These are phyloP conservation scores for Homarus americanus DNA, from an alignment of 1,140 invertebrate genomes.

Conservation along the genomic window DNA sequence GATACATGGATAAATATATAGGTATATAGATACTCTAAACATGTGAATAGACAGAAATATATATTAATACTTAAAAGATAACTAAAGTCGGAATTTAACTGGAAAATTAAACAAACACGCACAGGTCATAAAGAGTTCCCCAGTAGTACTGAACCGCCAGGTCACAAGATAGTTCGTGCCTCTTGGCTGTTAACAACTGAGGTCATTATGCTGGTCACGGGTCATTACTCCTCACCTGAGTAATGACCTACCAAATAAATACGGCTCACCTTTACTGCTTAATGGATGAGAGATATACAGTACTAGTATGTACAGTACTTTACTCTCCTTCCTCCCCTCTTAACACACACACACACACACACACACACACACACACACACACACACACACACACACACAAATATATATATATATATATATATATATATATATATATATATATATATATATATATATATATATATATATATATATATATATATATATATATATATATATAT, in stretches of 20 bases:
- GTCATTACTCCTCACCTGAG: neutral
- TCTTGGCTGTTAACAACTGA: neutral
- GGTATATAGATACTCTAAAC: too few relatives aligned
- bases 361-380: neutral
- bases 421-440: neutral
- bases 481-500: neutral
- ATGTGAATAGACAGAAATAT: too few relatives aligned
- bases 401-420: constrained; percentile 1
- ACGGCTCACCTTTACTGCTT: neutral
- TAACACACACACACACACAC: too few relatives aligned
- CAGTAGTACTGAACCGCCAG: too few relatives aligned
- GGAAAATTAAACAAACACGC: too few relatives aligned
- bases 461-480: neutral
- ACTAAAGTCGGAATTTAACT: too few relatives aligned
- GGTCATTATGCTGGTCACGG: neutral
- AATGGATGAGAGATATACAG: neutral
- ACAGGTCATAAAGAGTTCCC: too few relatives aligned
- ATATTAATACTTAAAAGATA: too few relatives aligned
- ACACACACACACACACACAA: neutral
- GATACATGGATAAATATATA: too few relatives aligned
- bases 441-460: constrained; percentile 2
- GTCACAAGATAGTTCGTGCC: neutral
- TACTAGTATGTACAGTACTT: too few relatives aligned
- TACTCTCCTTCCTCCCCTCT: too few relatives aligned
- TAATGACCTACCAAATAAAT: neutral